Percentiles rank a stretch among this genome's conserved stretches.
Conservation (phyloP, 2,888 invertebrate genomes). For the Pharmacophagus antenor region DNA sequence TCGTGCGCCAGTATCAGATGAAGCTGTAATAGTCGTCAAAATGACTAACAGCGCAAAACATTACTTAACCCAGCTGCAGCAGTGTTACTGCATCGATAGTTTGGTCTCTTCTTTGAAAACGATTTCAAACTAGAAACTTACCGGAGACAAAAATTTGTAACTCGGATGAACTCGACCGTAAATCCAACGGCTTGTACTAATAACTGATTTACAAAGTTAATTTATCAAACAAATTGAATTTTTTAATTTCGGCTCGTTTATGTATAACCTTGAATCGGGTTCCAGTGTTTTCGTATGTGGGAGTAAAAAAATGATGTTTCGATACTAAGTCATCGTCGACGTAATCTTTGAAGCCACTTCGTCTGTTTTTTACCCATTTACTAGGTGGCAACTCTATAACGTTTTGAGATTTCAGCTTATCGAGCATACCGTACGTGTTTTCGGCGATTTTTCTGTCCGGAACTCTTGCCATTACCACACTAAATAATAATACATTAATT, state of each 20-base stretch:
- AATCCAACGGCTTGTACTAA: constrained; percentile 5
- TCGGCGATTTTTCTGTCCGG: constrained; percentile 6
- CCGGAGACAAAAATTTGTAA: constrained; percentile 15
- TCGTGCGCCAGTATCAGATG: too few relatives aligned
- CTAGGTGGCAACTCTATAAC: constrained; percentile 5
- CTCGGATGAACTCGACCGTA: too few relatives aligned
- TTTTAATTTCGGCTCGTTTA: constrained; percentile 27
- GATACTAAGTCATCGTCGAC: constrained; percentile 16
- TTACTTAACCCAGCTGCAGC: too few relatives aligned
- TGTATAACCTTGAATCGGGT: constrained; percentile 39
- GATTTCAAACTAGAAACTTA: background rate
- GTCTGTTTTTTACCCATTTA: constrained; percentile 1
- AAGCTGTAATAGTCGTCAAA: too few relatives aligned
- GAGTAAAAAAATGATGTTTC: constrained; percentile 32
- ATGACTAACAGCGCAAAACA: too few relatives aligned
- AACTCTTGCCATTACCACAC: background rate
- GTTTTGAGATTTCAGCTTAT: constrained; percentile 20
- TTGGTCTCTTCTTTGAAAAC: background rate
- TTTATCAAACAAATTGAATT: constrained; percentile 18
- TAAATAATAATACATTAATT: constrained; percentile 10
- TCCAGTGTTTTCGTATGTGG: constrained; percentile 39
- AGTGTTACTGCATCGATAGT: background rate
- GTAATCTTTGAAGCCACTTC: constrained; percentile 1
- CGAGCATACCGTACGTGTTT: constrained; percentile 17
- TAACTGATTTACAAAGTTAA: too few relatives aligned